Conservation (phyloP, 2,797 vertebrate genomes). For the Neomorphus geoffroyi region DNA sequence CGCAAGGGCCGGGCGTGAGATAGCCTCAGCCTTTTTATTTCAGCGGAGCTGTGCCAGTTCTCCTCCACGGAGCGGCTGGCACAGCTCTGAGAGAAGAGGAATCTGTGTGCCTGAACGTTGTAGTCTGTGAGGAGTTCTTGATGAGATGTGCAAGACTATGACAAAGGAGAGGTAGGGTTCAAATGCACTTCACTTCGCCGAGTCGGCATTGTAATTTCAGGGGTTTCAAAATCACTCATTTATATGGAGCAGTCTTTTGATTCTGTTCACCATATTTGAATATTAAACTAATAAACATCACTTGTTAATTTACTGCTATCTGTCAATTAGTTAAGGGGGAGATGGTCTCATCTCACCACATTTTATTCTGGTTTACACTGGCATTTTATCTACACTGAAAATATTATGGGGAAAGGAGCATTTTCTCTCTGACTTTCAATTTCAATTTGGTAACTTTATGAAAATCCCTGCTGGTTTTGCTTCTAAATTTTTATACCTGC, state of each 20-base stretch:
- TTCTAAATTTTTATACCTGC: not conserved
- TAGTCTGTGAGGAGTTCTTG: not conserved
- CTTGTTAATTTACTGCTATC: constrained; percentile 71
- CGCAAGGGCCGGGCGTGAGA: not conserved
- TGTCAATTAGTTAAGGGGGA: constrained; percentile 63
- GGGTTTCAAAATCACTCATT: constrained; percentile 39
- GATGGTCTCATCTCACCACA: not conserved
- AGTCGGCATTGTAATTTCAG: constrained; percentile 37
- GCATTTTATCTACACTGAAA: not conserved
- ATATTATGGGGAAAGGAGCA: not conserved
- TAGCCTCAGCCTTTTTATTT: not conserved
- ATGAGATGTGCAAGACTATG: not conserved
- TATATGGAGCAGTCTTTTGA: constrained; percentile 44
- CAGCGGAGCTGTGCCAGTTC: not conserved
- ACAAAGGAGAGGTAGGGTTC: not conserved
- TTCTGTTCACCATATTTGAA: constrained; percentile 72
- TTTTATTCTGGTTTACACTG: not conserved
- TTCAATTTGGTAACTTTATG: not conserved
- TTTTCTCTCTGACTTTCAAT: not conserved
- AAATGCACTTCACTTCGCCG: not conserved
- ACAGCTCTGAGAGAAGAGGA: not conserved
- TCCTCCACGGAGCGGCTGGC: not conserved
- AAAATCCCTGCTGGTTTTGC: not conserved
- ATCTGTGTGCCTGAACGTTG: not conserved
- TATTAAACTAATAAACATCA: constrained; percentile 66